Conservation (phyloP, 1,140 invertebrate genomes). For the Neuroterus valhalla region DNA sequence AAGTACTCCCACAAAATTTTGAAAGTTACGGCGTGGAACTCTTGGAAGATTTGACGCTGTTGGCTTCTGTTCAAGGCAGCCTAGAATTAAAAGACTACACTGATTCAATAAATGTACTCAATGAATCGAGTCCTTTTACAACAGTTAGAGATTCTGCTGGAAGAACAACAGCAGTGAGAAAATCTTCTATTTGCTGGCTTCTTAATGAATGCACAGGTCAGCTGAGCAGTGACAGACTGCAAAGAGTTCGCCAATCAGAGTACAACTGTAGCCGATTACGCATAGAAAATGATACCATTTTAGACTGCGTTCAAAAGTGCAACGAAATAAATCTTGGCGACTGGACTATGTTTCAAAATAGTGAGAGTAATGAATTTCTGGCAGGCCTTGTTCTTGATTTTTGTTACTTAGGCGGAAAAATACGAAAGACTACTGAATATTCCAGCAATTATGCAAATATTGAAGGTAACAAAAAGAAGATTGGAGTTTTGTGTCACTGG, state of each 20-base stretch:
- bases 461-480: neutral
- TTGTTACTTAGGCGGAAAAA: neutral
- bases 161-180: neutral
- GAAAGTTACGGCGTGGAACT: conserved; percentile 19
- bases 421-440: neutral
- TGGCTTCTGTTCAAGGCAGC: neutral
- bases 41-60: conserved; percentile 36
- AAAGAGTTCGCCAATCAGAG: neutral
- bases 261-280: neutral
- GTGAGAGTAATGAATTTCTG: neutral
- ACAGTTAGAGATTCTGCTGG: neutral
- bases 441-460: neutral
- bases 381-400: neutral
- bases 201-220: neutral
- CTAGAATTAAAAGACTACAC: neutral
- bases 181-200: neutral
- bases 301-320: neutral
- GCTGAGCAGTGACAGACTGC: neutral
- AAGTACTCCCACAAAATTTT: neutral
- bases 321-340: neutral
- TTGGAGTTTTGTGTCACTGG: neutral
- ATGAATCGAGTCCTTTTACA: neutral
- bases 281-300: neutral
- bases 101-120: neutral
- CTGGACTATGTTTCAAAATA: neutral